Percentiles rank a stretch among this genome's conserved stretches.
These are phyloP conservation scores for Lochmaea capreae DNA, from an alignment of 2,888 invertebrate genomes.

Conservation along the genomic window DNA sequence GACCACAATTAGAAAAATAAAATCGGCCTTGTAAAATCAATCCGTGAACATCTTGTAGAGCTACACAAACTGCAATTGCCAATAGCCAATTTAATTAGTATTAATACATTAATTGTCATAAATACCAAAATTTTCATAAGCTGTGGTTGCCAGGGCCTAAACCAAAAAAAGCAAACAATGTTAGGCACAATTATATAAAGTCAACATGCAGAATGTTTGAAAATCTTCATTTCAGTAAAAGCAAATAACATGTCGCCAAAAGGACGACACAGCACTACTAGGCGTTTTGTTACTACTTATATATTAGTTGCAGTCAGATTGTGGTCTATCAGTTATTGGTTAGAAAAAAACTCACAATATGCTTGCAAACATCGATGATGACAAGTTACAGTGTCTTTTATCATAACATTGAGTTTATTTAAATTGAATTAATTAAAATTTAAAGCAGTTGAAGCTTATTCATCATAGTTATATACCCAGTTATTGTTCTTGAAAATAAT, in stretches of 20 bases:
- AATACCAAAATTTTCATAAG: conserved; percentile 46
- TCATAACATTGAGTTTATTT: background rate
- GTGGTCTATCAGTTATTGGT: conserved; percentile 56
- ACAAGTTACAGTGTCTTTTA: conserved; percentile 54
- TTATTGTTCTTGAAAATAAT: too few relatives aligned
- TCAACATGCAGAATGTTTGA: conserved; percentile 67
- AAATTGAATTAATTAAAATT: too few relatives aligned
- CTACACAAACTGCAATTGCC: conserved; percentile 37
- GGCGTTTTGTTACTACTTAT: conserved; percentile 26
- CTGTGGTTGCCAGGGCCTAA: conserved; percentile 60
- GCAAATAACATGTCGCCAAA: conserved; percentile 43
- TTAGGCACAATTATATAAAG: conserved; percentile 59
- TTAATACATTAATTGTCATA: conserved; percentile 14
- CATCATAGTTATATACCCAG: too few relatives aligned
- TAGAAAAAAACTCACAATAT: conserved; percentile 56
- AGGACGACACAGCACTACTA: conserved; percentile 44
- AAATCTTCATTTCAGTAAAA: conserved; percentile 56
- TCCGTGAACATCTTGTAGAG: conserved; percentile 11
- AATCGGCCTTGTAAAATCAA: conserved; percentile 2
- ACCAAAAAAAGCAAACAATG: conserved; percentile 57
- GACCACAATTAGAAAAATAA: background rate
- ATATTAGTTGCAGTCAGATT: conserved; percentile 58
- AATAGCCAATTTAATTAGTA: conserved; percentile 46
- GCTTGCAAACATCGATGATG: conserved; percentile 54
- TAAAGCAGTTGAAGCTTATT: too few relatives aligned